Percentiles rank a stretch among this genome's conserved stretches.
phyloP scores from a whole-genome alignment of 2,113 vertebrate genomes.

The human (Homo sapiens) region GRCh38 chr1:52216001-52216500 shows the following conservation, averaged over 20 bases:
- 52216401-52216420: constrained; percentile 77
- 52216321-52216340: constrained; percentile 66
- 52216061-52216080: constrained; percentile 68
- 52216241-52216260: constrained; percentile 61
- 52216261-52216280: constrained; percentile 66
- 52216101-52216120: constrained; percentile 48
- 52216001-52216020: constrained; percentile 68
- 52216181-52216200: constrained; percentile 50
- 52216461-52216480: constrained; percentile 84
- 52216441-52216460: constrained; percentile 76
- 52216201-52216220: background rate
- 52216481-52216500: constrained; percentile 46
- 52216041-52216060: constrained; percentile 72
- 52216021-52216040: constrained; percentile 70
- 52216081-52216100: constrained; percentile 58
- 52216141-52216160: constrained; percentile 26
- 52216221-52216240: constrained; percentile 50
- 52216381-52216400: constrained; percentile 80
- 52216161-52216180: constrained; percentile 50
- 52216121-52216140: constrained; percentile 66
- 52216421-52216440: constrained; percentile 83
- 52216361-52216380: constrained; percentile 81
- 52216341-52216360: constrained; percentile 77
- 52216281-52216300: constrained; percentile 68
- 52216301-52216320: constrained; percentile 53